These are phyloP conservation scores for Trinorchestia longiramus DNA, from an alignment of 1,140 invertebrate genomes.

Conservation along the genomic window DNA sequence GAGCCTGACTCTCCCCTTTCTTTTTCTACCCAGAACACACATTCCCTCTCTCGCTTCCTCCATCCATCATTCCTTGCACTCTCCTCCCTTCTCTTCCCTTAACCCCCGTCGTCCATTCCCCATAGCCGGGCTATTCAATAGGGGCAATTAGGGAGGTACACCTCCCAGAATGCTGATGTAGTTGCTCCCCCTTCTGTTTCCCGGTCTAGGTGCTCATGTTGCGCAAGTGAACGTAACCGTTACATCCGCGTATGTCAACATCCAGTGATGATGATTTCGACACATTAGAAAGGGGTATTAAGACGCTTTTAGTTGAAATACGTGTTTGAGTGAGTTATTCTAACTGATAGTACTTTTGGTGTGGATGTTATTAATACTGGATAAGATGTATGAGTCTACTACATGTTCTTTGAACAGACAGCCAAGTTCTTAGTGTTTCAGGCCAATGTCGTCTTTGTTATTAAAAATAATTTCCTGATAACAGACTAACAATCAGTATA, in stretches of 20 bases:
- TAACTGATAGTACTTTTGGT: too few species aligned
- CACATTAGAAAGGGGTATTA: too few species aligned
- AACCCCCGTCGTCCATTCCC: neutral
- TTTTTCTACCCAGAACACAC: neutral
- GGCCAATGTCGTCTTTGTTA: neutral
- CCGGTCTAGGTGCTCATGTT: neutral
- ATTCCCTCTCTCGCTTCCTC: neutral
- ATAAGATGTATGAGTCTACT: neutral
- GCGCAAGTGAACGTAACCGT: neutral
- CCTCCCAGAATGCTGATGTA: conserved; percentile 22
- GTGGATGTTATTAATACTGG: too few species aligned
- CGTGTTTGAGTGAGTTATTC: too few species aligned
- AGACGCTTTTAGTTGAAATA: too few species aligned
- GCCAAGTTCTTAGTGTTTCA: neutral
- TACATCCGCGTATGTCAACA: neutral
- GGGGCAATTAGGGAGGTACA: conserved; percentile 15
- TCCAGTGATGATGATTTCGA: too few species aligned
- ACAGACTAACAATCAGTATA: neutral
- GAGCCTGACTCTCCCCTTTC: neutral
- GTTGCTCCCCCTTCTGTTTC: neutral
- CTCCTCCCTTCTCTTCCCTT: neutral
- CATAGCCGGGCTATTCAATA: neutral
- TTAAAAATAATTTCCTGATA: neutral
- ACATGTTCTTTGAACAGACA: neutral
- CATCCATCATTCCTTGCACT: neutral